Evolutionary conservation across 2,888 invertebrate genomes (phyloP), one percentile per base, ranked within the genome.

Genomic region (Orthosia incerta): DNA sequence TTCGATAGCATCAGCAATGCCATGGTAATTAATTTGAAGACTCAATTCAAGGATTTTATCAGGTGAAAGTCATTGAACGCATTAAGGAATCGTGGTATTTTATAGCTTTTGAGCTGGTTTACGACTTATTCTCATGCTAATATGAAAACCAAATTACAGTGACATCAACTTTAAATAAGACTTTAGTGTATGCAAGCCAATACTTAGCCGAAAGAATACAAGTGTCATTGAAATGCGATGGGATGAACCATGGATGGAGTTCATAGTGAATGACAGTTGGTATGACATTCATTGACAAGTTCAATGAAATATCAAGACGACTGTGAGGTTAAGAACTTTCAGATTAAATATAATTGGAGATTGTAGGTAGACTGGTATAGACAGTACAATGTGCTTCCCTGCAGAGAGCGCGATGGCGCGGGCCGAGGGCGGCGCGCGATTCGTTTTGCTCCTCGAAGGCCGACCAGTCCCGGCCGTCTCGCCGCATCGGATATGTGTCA

Each of bases 381-480:
- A 86, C 83, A 86, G 84, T 77, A 86, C 83, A 86, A 83, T 76
- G 83, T 77, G 84, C 84, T 86, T 86, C 85, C 86, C 83, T 76
- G 77, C 88, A 85, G 87, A 82, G 86, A 60, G 48, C 61, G 65
- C 78, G 59, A 79, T 55, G 77, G 81, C 76, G 76, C 73, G 80
- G 86, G 81, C 80, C 75, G 87, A 87, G 88, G 87, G 86, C 86
- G 90, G 87, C 82, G 86, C 86, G 86, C 86, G 85, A 90, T 92
- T 94, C 92, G 92, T 94, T 95, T 94, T 94, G 93, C 92, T 91
- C 89, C 89, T 88, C 93, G 95, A 96, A 96, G 95, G 95, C 90
- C 95, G 93, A 90, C 95, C 94, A 93, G 95, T 94, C 89, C 77
- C 86, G 85, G 84, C 85, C 90, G 91, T 91, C 92, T 91, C 91